phyloP scores from a whole-genome alignment of 2,797 vertebrate genomes.

The Acridotheres tristis region DNA sequence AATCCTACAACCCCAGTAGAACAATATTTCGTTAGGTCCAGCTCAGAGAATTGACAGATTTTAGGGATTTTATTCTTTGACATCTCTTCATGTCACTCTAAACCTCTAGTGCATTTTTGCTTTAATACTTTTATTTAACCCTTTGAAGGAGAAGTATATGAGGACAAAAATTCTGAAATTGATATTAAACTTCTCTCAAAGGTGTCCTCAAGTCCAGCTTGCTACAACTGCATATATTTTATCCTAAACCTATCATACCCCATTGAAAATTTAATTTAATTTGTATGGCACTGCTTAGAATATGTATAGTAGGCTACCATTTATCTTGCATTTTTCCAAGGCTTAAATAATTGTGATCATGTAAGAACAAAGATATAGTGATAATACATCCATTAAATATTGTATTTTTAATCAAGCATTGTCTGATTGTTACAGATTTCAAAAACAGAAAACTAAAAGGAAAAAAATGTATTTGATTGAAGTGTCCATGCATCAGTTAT shows the following conservation, averaged over 20 bases:
- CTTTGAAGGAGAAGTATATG: background rate
- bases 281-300: background rate
- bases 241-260: background rate
- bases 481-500: background rate
- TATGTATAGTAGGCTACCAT: background rate
- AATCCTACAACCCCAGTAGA: background rate
- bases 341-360: background rate
- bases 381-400: background rate
- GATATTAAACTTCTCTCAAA: background rate
- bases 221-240: background rate
- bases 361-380: background rate
- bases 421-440: background rate
- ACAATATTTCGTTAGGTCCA: background rate
- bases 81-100: background rate
- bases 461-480: background rate
- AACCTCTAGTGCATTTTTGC: background rate
- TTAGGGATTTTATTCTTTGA: background rate
- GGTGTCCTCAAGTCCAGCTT: background rate
- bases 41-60: background rate
- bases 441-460: background rate
- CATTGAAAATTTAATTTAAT: background rate
- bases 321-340: background rate
- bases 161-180: background rate
- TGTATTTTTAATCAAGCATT: background rate
- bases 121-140: background rate